These are phyloP conservation scores for Xanthorhoe designata DNA, from an alignment of 2,888 invertebrate genomes.

Conservation along the genomic window DNA sequence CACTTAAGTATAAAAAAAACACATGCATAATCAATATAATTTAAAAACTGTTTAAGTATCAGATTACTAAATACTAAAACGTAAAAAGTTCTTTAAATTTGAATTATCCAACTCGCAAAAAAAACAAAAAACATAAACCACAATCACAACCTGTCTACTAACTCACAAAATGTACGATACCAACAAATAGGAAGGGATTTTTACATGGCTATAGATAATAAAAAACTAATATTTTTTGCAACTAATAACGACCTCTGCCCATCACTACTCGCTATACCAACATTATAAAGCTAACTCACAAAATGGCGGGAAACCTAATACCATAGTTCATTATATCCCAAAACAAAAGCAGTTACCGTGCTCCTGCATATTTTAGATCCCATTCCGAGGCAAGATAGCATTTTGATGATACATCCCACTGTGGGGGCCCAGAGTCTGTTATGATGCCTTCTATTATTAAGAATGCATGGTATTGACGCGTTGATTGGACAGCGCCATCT, in stretches of 20 bases:
- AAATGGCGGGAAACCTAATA: constrained; percentile 50
- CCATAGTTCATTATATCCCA: constrained; percentile 72
- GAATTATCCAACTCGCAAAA: too few species aligned
- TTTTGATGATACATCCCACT: constrained; percentile 74
- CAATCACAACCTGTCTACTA: too few species aligned
- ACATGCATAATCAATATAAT: too few species aligned
- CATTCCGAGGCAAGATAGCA: constrained; percentile 71
- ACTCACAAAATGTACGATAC: too few species aligned
- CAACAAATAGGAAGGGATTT: too few species aligned
- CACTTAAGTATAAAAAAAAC: too few species aligned
- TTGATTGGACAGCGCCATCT: constrained; percentile 67
- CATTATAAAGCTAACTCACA: constrained; percentile 41
- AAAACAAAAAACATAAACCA: too few species aligned
- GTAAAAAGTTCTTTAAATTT: too few species aligned
- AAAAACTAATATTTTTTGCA: too few species aligned
- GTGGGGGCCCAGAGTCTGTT: constrained; percentile 61
- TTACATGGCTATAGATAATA: too few species aligned
- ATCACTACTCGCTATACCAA: constrained; percentile 30
- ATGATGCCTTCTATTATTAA: constrained; percentile 76
- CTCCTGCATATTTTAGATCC: constrained; percentile 78
- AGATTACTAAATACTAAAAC: too few species aligned
- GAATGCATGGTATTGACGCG: constrained; percentile 79
- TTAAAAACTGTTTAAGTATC: too few species aligned
- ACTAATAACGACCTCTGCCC: constrained; percentile 1
- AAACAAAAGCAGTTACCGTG: constrained; percentile 80